Evolutionary conservation across 1,140 invertebrate species (phyloP).

Genomic region (Akabosia matsudoensis): DNA sequence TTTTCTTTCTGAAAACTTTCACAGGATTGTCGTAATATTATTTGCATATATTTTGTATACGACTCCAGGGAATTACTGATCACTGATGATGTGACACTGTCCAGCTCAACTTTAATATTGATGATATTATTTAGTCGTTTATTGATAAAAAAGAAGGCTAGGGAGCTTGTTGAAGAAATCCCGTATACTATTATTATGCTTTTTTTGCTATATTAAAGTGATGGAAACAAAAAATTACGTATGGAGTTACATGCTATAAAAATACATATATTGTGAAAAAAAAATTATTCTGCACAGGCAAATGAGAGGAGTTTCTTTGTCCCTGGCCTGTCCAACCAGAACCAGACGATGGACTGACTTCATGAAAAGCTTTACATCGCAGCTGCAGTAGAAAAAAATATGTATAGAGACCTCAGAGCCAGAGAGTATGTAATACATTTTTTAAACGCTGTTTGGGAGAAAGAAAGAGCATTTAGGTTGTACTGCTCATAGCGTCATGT

Average conservation of each 20-base stretch:
- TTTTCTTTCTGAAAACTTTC: no score
- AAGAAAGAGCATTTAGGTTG: no score
- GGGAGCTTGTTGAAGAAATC: background rate
- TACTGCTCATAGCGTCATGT: no score
- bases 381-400: conserved; percentile 2
- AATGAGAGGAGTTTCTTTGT: conserved; percentile 18
- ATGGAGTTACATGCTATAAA: no score
- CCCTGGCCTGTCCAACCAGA: conserved; percentile 23
- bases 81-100: background rate
- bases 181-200: background rate
- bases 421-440: background rate
- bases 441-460: no score
- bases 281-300: background rate
- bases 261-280: background rate
- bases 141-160: background rate
- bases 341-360: conserved; percentile 23
- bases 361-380: conserved; percentile 20
- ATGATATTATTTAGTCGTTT: background rate
- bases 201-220: no score
- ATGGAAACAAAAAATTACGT: no score
- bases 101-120: background rate
- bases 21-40: no score
- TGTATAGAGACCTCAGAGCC: no score
- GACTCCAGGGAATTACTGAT: no score
- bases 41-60: no score